Base-by-base conservation (phyloP, 2,113 vertebrate genomes). In the Rhea americana region DNA sequence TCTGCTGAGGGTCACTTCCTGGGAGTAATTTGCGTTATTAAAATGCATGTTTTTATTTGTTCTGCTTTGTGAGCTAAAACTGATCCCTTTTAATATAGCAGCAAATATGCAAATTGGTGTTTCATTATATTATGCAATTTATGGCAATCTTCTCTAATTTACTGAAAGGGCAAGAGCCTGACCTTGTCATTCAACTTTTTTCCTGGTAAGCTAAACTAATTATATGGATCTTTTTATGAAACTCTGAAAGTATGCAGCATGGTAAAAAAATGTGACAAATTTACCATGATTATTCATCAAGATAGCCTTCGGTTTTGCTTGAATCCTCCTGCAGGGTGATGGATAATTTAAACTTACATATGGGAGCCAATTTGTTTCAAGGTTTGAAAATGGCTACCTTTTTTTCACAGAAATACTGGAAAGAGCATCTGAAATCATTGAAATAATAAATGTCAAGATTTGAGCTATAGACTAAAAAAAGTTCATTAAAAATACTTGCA, bases 71-170 rank as follows among this genome's bases (percentile, higher is more conserved):
- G 98, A 98, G 99, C 98, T 98, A 98, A 97, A 98, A 98, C 98
- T 99, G 99, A 99, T 99, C 99, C 98, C 98, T 98, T 99, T 99
- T 99, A 99, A 99, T 99, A 99, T 99, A 98, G 98, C 98, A 94
- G 98, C 98, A 98, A 98, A 98, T 99, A 99, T 99, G 99, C 99
- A 99, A 99, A 99, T 99, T 98, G 98, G 87, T 98, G 96, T 99
- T 99, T 99, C 98, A 99, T 99, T 99, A 99, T 99, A 98, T 98
- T 98, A 95, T 98, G 98, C 98, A 98, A 98, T 98, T 98, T 97
- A 97, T 96, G 97, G 98, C 98, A 98, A 99, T 99, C 99, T 98
- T 98, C 98, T 98, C 98, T 99, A 99, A 99, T 99, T 99, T 99
- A 98, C 97, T 98, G 97, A 98, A 99, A 99, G 98, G 99, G 98